Percentiles rank a stretch among this genome's conserved stretches.
Evolutionary conservation across 2,113 vertebrate species (phyloP).

Genomic region (Colinus virginianus): DNA sequence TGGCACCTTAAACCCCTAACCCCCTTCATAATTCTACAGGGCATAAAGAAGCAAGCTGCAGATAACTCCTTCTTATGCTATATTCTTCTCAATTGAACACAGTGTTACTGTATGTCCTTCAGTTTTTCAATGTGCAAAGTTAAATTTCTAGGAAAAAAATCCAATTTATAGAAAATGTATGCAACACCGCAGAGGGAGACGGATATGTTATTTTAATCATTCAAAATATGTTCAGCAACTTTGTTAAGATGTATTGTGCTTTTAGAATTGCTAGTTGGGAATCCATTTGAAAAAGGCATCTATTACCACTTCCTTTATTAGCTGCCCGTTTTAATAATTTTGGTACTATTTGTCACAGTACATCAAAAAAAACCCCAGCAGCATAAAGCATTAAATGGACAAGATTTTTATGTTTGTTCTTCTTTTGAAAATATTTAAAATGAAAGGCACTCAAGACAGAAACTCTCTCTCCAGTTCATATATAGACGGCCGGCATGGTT

Average conservation of each 20-base stretch:
- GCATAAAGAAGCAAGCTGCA: neutral
- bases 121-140: neutral
- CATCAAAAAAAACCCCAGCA: conserved; percentile 59
- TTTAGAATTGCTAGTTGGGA: neutral
- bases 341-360: conserved; percentile 46
- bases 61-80: neutral
- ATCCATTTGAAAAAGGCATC: neutral
- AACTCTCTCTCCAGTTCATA: conserved; percentile 91
- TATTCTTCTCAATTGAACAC: neutral
- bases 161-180: neutral
- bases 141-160: neutral
- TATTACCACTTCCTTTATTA: neutral
- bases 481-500: conserved; percentile 76
- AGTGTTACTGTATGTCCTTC: rapidly evolving
- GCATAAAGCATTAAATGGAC: conserved; percentile 44
- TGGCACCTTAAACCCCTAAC: neutral
- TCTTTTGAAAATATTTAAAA: conserved; percentile 21
- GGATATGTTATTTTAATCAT: neutral
- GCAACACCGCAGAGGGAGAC: neutral
- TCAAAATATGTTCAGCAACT: neutral
- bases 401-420: conserved; percentile 28
- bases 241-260: neutral
- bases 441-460: conserved; percentile 82
- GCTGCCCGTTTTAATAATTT: conserved; percentile 26
- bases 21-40: neutral